Base-by-base conservation (phyloP, 30 jellyfish, hydroid and myxozoan species). In the Catostylus mosaicus region DNA sequence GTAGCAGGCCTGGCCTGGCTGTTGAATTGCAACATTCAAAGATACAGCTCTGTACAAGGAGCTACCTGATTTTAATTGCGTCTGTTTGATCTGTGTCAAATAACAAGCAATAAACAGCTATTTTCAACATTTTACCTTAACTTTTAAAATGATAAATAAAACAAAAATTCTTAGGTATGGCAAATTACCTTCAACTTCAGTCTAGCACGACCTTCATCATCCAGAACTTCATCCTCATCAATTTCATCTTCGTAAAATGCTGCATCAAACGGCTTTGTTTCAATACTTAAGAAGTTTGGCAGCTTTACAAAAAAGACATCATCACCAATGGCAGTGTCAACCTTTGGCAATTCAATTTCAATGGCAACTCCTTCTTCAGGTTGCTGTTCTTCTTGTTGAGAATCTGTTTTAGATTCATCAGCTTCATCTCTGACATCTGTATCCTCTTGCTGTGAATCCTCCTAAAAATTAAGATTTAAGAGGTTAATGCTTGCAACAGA, bases 161-260 rank as follows among this genome's bases (percentile, higher is more conserved):
- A n/a, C n/a, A n/a, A n/a, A n/a, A n/a, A n/a, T n/a, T n/a, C n/a
- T n/a, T n/a, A n/a, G n/a, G n/a, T n/a, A n/a, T n/a, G n/a, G n/a
- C n/a, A n/a, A 46, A n/a, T 46, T 23, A 92, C 97, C 96, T 90
- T 94, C 85, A 94, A 64, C 62, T 94, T 94, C 30, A 88, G 69
- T 67, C 99, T 57, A 30, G 96, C 86, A n/a, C 99, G 83, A 24
- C 99, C 99, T 66, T 94, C 99, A 34, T 88, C 97, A 80, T 94
- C 99, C 82, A 82, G 51, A 24, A 88, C 76, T 45, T 88, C 97
- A 65, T 94, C 99, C 43, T 94, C 97, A 75, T 88, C 97, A 27
- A 81, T 71, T 79, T 89, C 97, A 77, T 85, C 99, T 69, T 94
- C 97, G 47, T 80, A 94, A 56, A 46, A 88, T 24, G 85, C 87